Evolutionary conservation across 2,797 vertebrate species (phyloP), one percentile per base, ranked within the genome.

Genomic region (Artibeus jamaicensis): DNA sequence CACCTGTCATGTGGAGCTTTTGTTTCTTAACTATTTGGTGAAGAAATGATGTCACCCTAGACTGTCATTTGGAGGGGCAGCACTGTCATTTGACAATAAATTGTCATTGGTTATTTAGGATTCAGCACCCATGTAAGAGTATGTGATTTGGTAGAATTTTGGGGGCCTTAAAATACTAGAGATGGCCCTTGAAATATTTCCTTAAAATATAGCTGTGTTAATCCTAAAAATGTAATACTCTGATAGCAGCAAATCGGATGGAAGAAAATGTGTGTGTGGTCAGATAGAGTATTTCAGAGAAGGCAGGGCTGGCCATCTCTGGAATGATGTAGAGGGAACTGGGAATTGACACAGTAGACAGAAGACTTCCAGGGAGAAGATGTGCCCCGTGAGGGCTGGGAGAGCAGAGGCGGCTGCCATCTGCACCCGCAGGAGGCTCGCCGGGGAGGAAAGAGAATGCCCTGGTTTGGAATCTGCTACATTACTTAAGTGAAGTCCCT

Each of bases 181-280:
- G 53, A 39, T 18, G 24, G 14, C 3, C 5, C 7, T 29, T 62
- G 12, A n/a, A 26, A 5, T 32, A 5, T 15, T 50, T 11, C 5
- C 10, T 55, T 22, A 48, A 62, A 50, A 29, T 16, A 9, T 4
- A 10, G 55, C 78, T 18, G 0, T 4, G 2, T 24, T 42, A 42
- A 46, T 46, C 2, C 14, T 65, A 18, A n/a, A 24, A 22, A 42
- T 37, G 29, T 12, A 9, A 14, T 2, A 2, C 2, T 3, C 15
- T 65, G 10, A 2, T 68, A 65, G 26, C 9, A 24, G 3, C 46
- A 4, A 24, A 32, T 12, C 0, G 12, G 14, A 3, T 2, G n/a
- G 53, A 29, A 39, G 53, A 39, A n/a, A 50, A 21, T 44, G 26
- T 16, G 29, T 65, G 32, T 1, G 9, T 12, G 65, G 18, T 9